A percentile compares a stretch with the other conserved stretches of the same genome.
Evolutionary conservation across 2,113 vertebrate genomes (phyloP).

Genomic region (Bufo bufo): DNA sequence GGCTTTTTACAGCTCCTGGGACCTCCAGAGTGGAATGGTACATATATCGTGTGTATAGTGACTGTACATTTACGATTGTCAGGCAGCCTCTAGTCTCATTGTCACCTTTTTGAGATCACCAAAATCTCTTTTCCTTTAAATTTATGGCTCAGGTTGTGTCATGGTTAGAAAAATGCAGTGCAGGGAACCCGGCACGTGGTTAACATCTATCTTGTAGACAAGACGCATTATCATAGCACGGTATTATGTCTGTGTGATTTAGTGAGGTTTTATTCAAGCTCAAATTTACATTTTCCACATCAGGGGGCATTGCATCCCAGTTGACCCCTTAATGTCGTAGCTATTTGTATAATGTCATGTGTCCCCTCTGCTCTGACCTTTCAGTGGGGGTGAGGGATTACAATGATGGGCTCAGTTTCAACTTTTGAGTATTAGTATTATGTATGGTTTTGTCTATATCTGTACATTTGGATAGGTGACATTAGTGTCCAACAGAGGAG

Average conservation of each 20-base stretch:
- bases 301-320: slow-evolving; percentile 6
- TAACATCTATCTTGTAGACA: background rate
- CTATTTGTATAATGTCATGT: background rate
- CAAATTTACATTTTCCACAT: slow-evolving; percentile 21
- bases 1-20: slow-evolving; percentile 38
- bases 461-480: background rate
- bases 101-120: background rate
- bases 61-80: background rate
- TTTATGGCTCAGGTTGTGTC: background rate
- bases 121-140: background rate
- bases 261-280: background rate
- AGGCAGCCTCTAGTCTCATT: background rate
- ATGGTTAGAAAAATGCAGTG: background rate
- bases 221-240: background rate
- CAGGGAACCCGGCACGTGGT: background rate
- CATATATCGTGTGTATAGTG: background rate
- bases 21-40: slow-evolving; percentile 32
- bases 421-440: background rate
- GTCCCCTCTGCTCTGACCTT: background rate
- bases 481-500: background rate
- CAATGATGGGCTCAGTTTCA: background rate
- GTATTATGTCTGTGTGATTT: background rate
- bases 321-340: background rate
- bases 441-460: background rate
- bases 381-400: background rate